Conservation (phyloP, 2,113 vertebrate species). For the Trogon melanurus region DNA sequence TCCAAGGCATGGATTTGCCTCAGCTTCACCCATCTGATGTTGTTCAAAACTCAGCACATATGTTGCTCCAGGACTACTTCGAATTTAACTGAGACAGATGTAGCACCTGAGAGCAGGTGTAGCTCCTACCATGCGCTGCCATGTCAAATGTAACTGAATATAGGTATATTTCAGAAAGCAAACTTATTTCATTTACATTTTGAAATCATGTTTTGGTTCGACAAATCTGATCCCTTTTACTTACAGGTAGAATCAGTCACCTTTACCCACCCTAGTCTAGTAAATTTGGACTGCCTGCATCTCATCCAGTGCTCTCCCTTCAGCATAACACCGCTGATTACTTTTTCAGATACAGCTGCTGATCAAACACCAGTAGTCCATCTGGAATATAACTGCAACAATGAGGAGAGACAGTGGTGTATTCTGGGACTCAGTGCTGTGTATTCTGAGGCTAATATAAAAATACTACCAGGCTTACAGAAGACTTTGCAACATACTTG, state of each 20-base stretch:
- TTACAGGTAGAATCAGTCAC: background rate
- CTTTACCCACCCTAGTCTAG: background rate
- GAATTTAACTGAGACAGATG: background rate
- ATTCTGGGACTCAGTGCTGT: background rate
- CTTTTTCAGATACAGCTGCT: background rate
- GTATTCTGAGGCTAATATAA: background rate
- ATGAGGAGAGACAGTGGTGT: background rate
- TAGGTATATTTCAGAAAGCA: background rate
- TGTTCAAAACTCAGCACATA: background rate
- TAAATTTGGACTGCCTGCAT: background rate
- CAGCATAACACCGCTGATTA: background rate
- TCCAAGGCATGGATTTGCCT: background rate
- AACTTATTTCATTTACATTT: background rate
- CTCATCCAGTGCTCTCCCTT: background rate
- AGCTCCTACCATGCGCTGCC: background rate
- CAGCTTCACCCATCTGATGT: background rate
- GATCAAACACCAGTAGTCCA: background rate
- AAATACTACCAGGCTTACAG: conserved; percentile 26
- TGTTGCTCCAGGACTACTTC: background rate
- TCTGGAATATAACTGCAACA: background rate
- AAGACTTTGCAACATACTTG: conserved; percentile 9
- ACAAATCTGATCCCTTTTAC: background rate
- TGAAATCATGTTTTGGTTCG: background rate
- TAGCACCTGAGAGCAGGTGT: background rate
- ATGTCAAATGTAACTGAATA: background rate